Evolutionary conservation across 2,888 invertebrate species (phyloP).

Genomic region (Pediacus dermestoides): DNA sequence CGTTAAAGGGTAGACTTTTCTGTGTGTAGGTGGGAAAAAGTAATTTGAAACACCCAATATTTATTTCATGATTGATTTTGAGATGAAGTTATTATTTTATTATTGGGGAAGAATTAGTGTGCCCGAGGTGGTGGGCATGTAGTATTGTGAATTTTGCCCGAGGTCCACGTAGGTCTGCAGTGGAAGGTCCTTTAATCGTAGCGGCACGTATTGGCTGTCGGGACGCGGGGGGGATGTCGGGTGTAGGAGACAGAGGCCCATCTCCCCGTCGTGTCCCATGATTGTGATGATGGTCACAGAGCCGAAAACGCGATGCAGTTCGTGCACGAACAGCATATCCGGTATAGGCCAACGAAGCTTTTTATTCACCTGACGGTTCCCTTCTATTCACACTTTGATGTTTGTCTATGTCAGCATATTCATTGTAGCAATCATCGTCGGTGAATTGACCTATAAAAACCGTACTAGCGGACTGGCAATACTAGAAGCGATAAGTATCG

Average conservation of each 20-base stretch:
- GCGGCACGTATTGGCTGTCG: neutral
- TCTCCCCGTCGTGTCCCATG: conserved; percentile 10
- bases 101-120: too few species aligned
- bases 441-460: conserved; percentile 16
- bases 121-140: too few species aligned
- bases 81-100: too few species aligned
- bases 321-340: conserved; percentile 15
- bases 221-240: conserved; percentile 10
- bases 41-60: too few species aligned
- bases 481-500: conserved; percentile 17
- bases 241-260: conserved; percentile 11
- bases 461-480: too few species aligned
- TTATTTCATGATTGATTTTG: too few species aligned
- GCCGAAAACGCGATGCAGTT: conserved; percentile 11
- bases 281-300: conserved; percentile 18
- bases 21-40: too few species aligned
- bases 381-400: neutral
- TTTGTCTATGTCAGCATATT: conserved; percentile 10
- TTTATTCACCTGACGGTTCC: neutral
- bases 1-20: too few species aligned
- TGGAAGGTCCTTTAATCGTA: too few species aligned
- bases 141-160: too few species aligned
- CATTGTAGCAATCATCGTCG: conserved; percentile 19
- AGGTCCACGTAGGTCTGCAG: too few species aligned
- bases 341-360: too few species aligned